These are phyloP conservation scores for Colius striatus DNA, from an alignment of 2,113 vertebrate species.

Conservation along the genomic window DNA sequence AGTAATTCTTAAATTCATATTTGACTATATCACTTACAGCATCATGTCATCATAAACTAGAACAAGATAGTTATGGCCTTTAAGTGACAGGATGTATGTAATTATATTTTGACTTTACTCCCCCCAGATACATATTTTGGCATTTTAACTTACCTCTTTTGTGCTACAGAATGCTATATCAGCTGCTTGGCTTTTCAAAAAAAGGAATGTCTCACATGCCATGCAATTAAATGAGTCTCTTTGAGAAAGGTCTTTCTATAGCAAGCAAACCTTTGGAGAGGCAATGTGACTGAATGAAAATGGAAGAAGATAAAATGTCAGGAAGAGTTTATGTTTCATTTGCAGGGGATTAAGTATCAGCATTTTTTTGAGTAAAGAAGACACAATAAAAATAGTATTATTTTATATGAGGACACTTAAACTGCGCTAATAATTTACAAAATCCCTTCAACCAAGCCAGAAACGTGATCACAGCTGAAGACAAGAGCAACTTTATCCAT, in stretches of 20 bases:
- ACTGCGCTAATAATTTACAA: not conserved
- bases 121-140: conserved; percentile 31
- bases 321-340: not conserved
- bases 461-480: not conserved
- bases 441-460: not conserved
- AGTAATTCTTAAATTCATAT: conserved; percentile 21
- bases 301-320: conserved; percentile 17
- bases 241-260: conserved; percentile 34
- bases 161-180: conserved; percentile 12
- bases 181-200: conserved; percentile 43
- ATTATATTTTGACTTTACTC: conserved; percentile 47
- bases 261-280: not conserved
- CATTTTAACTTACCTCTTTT: conserved; percentile 33
- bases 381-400: not conserved
- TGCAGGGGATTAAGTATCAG: not conserved
- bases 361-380: not conserved
- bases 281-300: conserved; percentile 33
- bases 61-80: conserved; percentile 28
- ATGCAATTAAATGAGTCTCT: conserved; percentile 10
- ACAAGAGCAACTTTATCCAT: not conserved
- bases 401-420: not conserved
- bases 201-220: conserved; percentile 7
- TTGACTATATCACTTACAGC: not conserved
- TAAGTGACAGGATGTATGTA: conserved; percentile 28
- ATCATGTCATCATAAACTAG: not conserved